Evolutionary conservation across 2,888 invertebrate genomes (phyloP).

Genomic region (Pomacea canaliculata): DNA sequence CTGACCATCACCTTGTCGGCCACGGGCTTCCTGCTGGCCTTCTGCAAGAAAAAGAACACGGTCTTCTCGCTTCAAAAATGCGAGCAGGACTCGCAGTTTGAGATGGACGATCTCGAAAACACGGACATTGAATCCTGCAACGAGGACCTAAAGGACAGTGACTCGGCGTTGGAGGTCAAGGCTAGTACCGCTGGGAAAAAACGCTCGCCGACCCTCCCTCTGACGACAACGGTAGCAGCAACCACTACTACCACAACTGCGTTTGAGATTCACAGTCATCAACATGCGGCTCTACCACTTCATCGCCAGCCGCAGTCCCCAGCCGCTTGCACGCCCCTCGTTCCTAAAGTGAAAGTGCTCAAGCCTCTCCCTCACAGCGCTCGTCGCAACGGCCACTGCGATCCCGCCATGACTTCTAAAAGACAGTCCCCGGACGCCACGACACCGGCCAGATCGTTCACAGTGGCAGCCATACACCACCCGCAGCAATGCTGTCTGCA

Average conservation of each 20-base stretch:
- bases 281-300: not conserved
- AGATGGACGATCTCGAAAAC: constrained; percentile 58
- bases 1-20: constrained; percentile 58
- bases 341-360: not conserved
- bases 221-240: not conserved
- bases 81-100: constrained; percentile 57
- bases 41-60: constrained; percentile 65
- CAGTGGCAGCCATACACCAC: constrained; percentile 15
- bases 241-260: not conserved
- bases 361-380: not conserved
- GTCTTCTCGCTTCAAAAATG: constrained; percentile 59
- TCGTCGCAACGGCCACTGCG: no score
- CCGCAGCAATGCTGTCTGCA: not conserved
- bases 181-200: not conserved
- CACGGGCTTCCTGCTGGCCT: constrained; percentile 58
- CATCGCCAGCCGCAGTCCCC: not conserved
- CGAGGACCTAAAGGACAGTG: constrained; percentile 15
- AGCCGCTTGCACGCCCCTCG: not conserved
- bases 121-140: constrained; percentile 49
- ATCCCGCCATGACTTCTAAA: not conserved
- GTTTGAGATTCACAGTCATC: not conserved
- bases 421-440: not conserved
- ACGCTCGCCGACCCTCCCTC: constrained; percentile 10
- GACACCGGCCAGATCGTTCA: not conserved
- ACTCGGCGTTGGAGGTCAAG: constrained; percentile 2